These are phyloP conservation scores for Noctua fimbriata DNA, from an alignment of 2,888 invertebrate species.

Conservation along the genomic window DNA sequence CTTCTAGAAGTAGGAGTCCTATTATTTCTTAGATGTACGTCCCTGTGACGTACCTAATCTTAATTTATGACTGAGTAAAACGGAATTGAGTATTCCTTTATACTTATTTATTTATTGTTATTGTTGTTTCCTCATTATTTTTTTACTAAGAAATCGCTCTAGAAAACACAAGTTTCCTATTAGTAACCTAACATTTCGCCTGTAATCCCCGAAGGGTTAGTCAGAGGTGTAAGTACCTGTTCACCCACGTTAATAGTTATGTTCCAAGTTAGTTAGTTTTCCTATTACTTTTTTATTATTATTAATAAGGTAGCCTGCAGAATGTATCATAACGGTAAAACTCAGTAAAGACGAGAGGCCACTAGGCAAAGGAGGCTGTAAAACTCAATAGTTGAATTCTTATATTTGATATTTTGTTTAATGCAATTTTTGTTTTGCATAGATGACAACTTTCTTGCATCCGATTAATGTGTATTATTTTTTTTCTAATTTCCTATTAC, in stretches of 20 bases:
- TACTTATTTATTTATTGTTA: neutral
- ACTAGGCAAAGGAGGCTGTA: neutral
- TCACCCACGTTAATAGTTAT: no score
- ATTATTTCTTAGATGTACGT: neutral
- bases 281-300: neutral
- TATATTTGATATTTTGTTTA: no score
- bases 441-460: no score
- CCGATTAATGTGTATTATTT: no score
- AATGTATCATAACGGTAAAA: neutral
- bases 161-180: no score
- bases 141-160: neutral
- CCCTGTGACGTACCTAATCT: no score
- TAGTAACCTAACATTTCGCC: no score
- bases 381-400: neutral
- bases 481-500: no score
- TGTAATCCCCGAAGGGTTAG: no score
- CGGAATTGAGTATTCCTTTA: no score
- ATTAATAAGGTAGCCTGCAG: neutral
- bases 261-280: neutral
- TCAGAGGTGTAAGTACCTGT: no score
- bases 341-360: neutral
- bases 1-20: neutral
- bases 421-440: no score
- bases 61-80: neutral
- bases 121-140: neutral